A percentile compares a stretch with the other conserved stretches of the same genome.
Conservation (phyloP, 2,888 invertebrate genomes). For the Chaitophorus viminalis region DNA sequence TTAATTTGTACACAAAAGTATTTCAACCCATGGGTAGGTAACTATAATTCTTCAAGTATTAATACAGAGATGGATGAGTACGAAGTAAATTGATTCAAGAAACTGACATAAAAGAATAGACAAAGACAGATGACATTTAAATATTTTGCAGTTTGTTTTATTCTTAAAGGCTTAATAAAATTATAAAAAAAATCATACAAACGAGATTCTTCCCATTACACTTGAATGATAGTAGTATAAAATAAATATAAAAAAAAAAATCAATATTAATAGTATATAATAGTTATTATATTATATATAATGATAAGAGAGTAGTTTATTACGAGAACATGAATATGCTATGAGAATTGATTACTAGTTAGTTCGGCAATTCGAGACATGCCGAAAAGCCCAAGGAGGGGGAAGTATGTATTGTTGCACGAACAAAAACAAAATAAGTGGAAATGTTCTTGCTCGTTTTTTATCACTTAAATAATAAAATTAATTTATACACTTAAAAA, state of each 20-base stretch:
- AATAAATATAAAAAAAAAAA: slow-evolving; percentile 61
- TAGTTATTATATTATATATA: slow-evolving; percentile 34
- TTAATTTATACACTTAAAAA: slow-evolving; percentile 62
- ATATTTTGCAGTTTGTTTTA: slow-evolving; percentile 60
- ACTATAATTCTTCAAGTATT: too few species aligned
- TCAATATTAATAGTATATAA: slow-evolving; percentile 60
- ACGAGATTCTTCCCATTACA: slow-evolving; percentile 61
- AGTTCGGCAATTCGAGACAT: not conserved
- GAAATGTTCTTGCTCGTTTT: slow-evolving; percentile 49
- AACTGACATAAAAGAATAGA: not conserved
- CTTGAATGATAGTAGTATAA: slow-evolving; percentile 57
- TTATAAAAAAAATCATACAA: slow-evolving; percentile 61
- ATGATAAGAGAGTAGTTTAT: slow-evolving; percentile 48
- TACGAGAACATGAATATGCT: slow-evolving; percentile 47
- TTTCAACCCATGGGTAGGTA: not conserved
- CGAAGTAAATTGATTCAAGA: not conserved
- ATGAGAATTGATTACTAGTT: slow-evolving; percentile 47
- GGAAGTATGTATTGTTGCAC: slow-evolving; percentile 11
- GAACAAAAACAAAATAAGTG: slow-evolving; percentile 52
- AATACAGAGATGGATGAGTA: too few species aligned
- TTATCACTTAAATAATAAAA: slow-evolving; percentile 59
- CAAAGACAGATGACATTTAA: not conserved
- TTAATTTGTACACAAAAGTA: not conserved
- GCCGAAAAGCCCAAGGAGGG: slow-evolving; percentile 13
- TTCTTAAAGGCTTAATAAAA: slow-evolving; percentile 62